Evolutionary conservation across 2,113 vertebrate species (phyloP).

Genomic region (Malurus melanocephalus): DNA sequence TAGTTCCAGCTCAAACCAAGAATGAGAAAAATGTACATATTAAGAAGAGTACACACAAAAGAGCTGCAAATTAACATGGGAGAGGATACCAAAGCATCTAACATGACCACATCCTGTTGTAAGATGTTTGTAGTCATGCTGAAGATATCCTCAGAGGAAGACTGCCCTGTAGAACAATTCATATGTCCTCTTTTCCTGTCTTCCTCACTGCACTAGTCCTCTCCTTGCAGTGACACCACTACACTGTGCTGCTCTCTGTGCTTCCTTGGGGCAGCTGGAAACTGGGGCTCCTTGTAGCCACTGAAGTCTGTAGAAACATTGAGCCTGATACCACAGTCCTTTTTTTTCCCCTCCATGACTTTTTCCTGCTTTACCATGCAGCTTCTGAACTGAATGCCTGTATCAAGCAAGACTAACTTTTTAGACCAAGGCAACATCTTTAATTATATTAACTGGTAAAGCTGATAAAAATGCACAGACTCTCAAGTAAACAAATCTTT

Average conservation of each 20-base stretch:
- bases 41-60: background rate
- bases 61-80: background rate
- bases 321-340: background rate
- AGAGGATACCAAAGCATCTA: background rate
- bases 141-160: background rate
- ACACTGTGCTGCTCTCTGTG: background rate
- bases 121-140: background rate
- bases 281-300: background rate
- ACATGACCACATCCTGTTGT: background rate
- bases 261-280: background rate
- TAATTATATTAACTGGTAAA: background rate
- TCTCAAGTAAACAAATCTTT: background rate
- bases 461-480: background rate
- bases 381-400: background rate
- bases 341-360: background rate
- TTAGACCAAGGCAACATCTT: background rate
- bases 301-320: background rate
- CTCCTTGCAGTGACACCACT: background rate
- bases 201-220: background rate
- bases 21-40: background rate
- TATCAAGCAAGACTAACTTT: background rate
- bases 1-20: background rate
- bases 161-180: background rate
- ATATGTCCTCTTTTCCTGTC: background rate
- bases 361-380: background rate